Percentiles rank a stretch among this genome's conserved stretches.
Evolutionary conservation across 2,113 vertebrate species (phyloP).

Genomic region (Okapia johnstoni): DNA sequence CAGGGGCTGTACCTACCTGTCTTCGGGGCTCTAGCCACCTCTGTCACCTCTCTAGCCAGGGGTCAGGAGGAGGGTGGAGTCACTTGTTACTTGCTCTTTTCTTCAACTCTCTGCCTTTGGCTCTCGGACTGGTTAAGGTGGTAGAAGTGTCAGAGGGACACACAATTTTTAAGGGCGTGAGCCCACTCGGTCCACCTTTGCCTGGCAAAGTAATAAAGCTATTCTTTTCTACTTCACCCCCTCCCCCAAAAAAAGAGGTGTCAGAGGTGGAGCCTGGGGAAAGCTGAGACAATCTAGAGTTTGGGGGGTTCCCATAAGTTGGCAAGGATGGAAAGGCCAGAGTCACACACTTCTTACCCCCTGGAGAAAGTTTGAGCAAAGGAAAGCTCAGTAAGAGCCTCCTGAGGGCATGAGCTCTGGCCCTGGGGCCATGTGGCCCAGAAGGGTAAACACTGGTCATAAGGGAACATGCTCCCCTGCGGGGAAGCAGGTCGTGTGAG

Average conservation of each 20-base stretch:
- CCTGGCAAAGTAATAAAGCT: neutral
- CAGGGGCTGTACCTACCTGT: neutral
- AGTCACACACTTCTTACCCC: neutral
- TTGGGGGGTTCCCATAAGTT: neutral
- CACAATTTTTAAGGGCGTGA: neutral
- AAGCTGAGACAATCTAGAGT: neutral
- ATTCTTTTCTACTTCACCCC: neutral
- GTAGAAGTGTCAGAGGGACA: neutral
- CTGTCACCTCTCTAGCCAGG: neutral
- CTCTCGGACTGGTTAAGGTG: neutral
- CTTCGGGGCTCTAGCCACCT: neutral
- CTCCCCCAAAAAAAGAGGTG: neutral
- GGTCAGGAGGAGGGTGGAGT: neutral
- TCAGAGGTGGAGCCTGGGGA: neutral
- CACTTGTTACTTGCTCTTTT: neutral
- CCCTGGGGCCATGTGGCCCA: fast-evolving
- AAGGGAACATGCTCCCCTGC: neutral
- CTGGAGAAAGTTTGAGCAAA: neutral
- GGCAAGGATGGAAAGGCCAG: neutral
- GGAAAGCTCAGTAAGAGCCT: neutral
- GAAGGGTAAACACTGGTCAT: neutral
- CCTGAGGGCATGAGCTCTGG: neutral
- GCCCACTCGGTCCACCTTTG: neutral
- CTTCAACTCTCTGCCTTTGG: neutral
- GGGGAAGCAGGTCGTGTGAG: neutral